Evolutionary conservation across 92 coral and sea anemone genomes (phyloP).

Genomic region (Blastomussa wellsi): DNA sequence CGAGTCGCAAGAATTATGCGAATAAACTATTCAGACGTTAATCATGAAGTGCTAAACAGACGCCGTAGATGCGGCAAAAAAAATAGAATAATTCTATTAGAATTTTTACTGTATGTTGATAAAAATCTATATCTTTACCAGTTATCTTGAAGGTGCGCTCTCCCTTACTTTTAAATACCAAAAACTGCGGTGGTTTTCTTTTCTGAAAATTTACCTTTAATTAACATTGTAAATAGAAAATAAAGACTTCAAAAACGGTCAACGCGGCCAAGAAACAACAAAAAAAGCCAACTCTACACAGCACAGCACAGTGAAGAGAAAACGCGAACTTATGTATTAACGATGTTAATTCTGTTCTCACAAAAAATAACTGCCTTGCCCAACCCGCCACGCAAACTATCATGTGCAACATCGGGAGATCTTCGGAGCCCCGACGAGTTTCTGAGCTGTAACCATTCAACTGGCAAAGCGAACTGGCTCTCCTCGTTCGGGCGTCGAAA

Average conservation of each 20-base stretch:
- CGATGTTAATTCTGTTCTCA: background rate
- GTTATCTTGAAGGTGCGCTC: background rate
- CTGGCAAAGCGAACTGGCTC: too few species aligned
- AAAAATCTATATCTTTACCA: background rate
- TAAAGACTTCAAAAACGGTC: background rate
- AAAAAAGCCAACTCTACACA: background rate
- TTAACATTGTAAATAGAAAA: background rate
- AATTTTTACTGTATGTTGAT: background rate
- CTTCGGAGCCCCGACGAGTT: background rate
- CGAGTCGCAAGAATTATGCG: background rate
- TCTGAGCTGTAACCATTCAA: background rate
- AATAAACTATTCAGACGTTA: background rate
- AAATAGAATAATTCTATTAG: background rate
- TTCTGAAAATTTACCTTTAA: background rate
- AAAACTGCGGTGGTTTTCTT: background rate
- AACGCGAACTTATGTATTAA: background rate
- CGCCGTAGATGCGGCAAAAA: background rate
- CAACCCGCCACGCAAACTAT: background rate
- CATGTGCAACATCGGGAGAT: background rate
- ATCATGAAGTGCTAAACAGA: background rate
- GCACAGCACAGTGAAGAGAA: background rate
- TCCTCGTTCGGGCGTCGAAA: background rate
- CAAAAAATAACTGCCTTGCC: constrained; percentile 8
- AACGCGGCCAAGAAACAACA: background rate
- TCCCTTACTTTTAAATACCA: background rate